Conservation (phyloP, 2,888 invertebrate species). For the Pasiphila rectangulata region DNA sequence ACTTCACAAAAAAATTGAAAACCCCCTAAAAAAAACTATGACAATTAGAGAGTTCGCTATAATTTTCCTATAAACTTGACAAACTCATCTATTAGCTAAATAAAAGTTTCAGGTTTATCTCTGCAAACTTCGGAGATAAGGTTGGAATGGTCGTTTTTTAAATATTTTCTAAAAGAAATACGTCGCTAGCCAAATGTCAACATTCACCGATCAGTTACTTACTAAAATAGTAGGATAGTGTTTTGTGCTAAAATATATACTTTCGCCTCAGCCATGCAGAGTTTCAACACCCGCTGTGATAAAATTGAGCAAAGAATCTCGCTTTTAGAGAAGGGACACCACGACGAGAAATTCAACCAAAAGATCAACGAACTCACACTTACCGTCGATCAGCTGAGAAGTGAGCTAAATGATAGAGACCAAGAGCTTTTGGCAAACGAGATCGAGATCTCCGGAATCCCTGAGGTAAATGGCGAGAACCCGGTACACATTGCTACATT, state of each 20-base stretch:
- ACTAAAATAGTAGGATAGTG: constrained; percentile 5
- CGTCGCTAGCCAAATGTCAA: constrained; percentile 5
- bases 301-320: background rate
- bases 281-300: background rate
- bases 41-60: no score
- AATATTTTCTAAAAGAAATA: no score
- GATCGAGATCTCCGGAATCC: constrained; percentile 24
- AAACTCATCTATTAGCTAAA: no score
- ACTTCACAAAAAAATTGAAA: no score
- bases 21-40: no score
- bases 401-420: constrained; percentile 8
- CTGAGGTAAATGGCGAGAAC: constrained; percentile 22
- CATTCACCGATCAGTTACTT: background rate
- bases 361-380: constrained; percentile 5
- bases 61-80: no score
- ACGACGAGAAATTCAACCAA: background rate
- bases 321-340: background rate
- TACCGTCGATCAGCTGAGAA: background rate
- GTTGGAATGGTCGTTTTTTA: no score
- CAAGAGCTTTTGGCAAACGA: constrained; percentile 23
- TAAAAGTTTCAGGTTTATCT: no score
- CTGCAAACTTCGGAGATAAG: no score
- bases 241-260: no score
- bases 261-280: background rate
- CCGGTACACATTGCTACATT: constrained; percentile 11